A percentile compares a stretch with the other conserved stretches of the same genome.
Evolutionary conservation across 2,113 vertebrate species (phyloP).

Genomic region (Pedionomus torquatus): DNA sequence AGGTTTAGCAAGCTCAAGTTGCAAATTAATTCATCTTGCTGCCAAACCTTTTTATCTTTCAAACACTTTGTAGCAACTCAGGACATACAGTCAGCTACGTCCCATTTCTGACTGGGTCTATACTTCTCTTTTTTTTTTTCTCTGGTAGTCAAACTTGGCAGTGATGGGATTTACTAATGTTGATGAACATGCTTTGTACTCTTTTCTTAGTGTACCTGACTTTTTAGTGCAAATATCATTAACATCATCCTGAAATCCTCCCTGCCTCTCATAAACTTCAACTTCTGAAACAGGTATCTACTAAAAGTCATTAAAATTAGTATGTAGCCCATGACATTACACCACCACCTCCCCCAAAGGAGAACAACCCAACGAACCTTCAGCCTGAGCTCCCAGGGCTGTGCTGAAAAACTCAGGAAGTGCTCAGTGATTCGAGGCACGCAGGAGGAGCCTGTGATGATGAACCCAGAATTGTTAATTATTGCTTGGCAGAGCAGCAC

Average conservation of each 20-base stretch:
- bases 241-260: background rate
- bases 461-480: background rate
- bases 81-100: background rate
- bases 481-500: background rate
- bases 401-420: background rate
- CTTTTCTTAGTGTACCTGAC: background rate
- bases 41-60: background rate
- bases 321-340: background rate
- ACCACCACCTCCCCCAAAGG: background rate
- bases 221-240: background rate
- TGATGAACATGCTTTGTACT: background rate
- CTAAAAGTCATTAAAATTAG: background rate
- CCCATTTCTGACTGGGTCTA: background rate
- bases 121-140: background rate
- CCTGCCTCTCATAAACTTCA: background rate
- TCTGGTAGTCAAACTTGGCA: background rate
- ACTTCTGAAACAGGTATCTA: background rate
- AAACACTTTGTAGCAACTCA: background rate
- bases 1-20: background rate
- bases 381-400: background rate
- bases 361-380: background rate
- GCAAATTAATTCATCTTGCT: background rate
- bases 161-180: background rate
- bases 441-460: background rate
- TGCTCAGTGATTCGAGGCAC: accelerated